Base-by-base conservation (phyloP, 2,113 vertebrate genomes). In the Oreochromis tanganicae region DNA sequence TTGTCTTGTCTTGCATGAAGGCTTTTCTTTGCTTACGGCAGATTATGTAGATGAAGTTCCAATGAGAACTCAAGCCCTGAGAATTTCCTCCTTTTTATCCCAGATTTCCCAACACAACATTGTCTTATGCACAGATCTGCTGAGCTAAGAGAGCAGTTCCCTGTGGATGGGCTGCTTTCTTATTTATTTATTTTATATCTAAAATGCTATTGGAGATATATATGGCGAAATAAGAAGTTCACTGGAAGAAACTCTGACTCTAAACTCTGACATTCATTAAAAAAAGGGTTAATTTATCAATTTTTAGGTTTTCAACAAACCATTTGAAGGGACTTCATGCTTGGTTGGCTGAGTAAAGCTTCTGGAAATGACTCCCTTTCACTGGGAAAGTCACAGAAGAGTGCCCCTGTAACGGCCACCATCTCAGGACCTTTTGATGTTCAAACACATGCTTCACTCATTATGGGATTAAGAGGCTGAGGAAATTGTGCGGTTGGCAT, bases 391-490 rank as follows among this genome's bases (percentile, higher is more conserved):
- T 87, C 84, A 85, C 90, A 91, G 85, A 91, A 89, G 91, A 95
- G 92, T 87, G 89, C 88, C 11, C 73, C 73, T 52, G 46, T 34
- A 32, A 78, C 10, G 10, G 71, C 84, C 81, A 84, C 79, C 48
- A 82, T 88, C 90, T 83, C 85, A 7, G 82, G 80, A 89, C 83
- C 91, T 91, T 93, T 94, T 93, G 91, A 95, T 90, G 88, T 92
- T 91, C 19, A 55, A 90, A 90, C 87, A 84, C 90, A 78, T 89
- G 86, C 87, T 87, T 91, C 66, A 75, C 89, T 93, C 88, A 83
- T 91, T 93, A 87, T 71, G 87, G 82, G 91, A 95, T 93, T 92
- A 92, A 85, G 80, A 85, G 80, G 59, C 85, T 81, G 81, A 90
- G 85, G 86, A 92, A 93, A 90, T 71, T 82, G 79, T 68, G 85